Base-by-base conservation (phyloP, 1,140 invertebrate species). In the Colletes gigas region DNA sequence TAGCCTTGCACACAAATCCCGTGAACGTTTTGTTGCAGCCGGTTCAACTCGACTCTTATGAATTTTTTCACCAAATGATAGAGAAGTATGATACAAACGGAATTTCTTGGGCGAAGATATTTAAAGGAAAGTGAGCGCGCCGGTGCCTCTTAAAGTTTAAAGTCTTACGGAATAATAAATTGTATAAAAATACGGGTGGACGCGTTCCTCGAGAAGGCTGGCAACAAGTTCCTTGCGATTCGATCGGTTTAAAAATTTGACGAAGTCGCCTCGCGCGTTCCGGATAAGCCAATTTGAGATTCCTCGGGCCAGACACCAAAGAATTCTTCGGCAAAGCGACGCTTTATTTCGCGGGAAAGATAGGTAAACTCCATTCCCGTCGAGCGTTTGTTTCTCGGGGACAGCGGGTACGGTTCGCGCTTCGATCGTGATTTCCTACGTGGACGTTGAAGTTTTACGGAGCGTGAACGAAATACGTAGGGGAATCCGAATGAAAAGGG, bases 401-500 rank as follows among this genome's bases (percentile, higher is more conserved):
- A 71, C 83, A 70, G 60, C 47, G 55, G 12, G 62, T 30, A 52
- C 39, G 67, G 70, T 59, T 70, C 69, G 39, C 65, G 63, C 67
- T 62, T 73, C 84, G 76, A 80, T 85, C 83, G 80, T 63, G 83
- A 86, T 86, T 77, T 74, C 39, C 71, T 77, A 69, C 75, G 71
- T 83, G 81, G 81, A 83, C 85, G 83, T 83, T 85, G 68, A 80
- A 86, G 85, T 86, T 86, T 86, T 86, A 86, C 85, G 84, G 84
- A 86, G 85, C 84, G 84, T 86, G 84, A 86, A 86, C 85, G 72
- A 86, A 83, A 86, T 86, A 86, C 84, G 72, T 74, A 52, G 65
- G 69, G 41, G 62, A 66, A 65, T 78, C 63, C 59, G 65, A 68
- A 78, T 54, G 71, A 44, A 60, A 70, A 52, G 39, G 39, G 75